phyloP scores from a whole-genome alignment of 2,888 invertebrate genomes.

The Lobophora halterata region DNA sequence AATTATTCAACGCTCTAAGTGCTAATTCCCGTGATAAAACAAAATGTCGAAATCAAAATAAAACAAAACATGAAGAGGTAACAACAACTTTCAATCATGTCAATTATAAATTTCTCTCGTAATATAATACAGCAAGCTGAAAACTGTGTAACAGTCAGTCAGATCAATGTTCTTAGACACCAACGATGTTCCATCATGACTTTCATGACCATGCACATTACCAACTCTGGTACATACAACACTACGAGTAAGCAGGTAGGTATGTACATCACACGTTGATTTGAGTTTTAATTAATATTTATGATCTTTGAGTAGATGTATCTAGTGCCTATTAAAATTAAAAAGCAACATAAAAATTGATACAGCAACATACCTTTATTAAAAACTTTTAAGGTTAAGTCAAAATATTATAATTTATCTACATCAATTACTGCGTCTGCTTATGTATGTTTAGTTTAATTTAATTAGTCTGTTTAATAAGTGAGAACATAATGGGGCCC shows the following conservation, averaged over 20 bases:
- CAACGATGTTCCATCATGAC: no score
- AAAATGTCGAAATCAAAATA: constrained; percentile 33
- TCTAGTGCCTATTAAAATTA: constrained; percentile 5
- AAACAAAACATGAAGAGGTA: constrained; percentile 31
- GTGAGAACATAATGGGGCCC: no score
- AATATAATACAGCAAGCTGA: no score
- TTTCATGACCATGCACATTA: constrained; percentile 25
- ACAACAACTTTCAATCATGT: constrained; percentile 26
- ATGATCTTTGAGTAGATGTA: constrained; percentile 6
- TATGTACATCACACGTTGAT: not conserved
- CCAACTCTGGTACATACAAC: no score
- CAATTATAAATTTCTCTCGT: constrained; percentile 24
- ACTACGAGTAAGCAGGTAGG: not conserved
- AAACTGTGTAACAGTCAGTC: no score
- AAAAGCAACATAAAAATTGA: constrained; percentile 15
- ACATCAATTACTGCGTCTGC: no score
- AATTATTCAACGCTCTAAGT: constrained; percentile 50
- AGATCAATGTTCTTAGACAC: no score
- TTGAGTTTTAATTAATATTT: constrained; percentile 8
- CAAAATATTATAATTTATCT: constrained; percentile 21
- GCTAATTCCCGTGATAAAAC: constrained; percentile 44
- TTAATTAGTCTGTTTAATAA: no score
- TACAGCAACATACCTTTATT: constrained; percentile 16
- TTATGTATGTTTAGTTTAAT: no score
- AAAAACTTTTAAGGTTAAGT: constrained; percentile 17